Conservation (phyloP, 64 coral and sea anemone genomes). For the Montipora cactus region DNA sequence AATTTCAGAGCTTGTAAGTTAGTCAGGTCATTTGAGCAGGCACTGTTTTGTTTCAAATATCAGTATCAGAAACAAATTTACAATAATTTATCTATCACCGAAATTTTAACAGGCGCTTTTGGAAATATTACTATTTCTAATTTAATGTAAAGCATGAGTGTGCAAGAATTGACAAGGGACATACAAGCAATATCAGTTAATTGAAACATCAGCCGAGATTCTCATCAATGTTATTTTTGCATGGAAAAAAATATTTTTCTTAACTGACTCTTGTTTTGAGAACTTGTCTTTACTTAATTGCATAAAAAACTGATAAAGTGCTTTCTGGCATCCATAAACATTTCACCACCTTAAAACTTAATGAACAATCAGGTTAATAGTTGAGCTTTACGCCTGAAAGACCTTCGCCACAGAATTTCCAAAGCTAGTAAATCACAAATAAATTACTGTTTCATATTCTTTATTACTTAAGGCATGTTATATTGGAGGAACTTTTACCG, state of each 20-base stretch:
- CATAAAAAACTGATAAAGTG: neutral
- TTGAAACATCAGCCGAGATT: neutral
- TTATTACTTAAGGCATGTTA: no score
- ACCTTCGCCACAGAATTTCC: no score
- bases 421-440: neutral
- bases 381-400: neutral
- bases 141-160: neutral
- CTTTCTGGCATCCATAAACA: neutral
- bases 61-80: neutral
- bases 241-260: constrained; percentile 1
- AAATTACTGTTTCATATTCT: neutral
- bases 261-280: neutral
- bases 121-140: neutral
- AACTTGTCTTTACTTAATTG: neutral
- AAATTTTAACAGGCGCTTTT: neutral
- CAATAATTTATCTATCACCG: neutral
- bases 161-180: neutral
- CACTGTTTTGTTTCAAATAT: neutral
- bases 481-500: no score
- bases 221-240: constrained; percentile 12
- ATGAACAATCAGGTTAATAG: no score
- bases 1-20: neutral
- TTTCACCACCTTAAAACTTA: neutral
- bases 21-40: neutral
- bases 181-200: constrained; percentile 29